Evolutionary conservation across 2,797 vertebrate species (phyloP).

Genomic region (Myioborus miniatus): DNA sequence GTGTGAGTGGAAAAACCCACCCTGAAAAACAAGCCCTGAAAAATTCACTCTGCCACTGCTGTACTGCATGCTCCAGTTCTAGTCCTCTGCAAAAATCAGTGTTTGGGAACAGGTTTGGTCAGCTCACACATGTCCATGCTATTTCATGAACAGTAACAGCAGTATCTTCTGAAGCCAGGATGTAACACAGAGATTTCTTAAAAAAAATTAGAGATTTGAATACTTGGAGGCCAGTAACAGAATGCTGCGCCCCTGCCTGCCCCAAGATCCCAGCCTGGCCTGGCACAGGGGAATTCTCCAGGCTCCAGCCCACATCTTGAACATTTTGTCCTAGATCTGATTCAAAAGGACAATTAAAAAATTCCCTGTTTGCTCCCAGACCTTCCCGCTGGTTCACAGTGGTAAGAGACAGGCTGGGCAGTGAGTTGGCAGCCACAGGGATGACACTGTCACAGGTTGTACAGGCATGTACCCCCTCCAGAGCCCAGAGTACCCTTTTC

Average conservation of each 20-base stretch:
- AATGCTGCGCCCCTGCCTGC: background rate
- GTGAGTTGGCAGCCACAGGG: background rate
- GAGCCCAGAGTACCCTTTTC: background rate
- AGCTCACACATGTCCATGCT: accelerated
- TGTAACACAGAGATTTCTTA: background rate
- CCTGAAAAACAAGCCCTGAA: background rate
- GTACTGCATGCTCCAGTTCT: background rate
- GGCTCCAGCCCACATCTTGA: background rate
- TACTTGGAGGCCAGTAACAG: background rate
- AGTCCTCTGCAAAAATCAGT: background rate
- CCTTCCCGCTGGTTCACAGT: background rate
- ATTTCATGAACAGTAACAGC: background rate
- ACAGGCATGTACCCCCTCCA: accelerated
- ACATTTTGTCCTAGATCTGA: background rate
- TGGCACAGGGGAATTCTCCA: background rate
- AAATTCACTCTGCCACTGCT: background rate
- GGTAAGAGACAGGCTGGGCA: background rate
- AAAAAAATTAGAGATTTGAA: background rate
- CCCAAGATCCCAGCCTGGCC: background rate
- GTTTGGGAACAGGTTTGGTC: background rate
- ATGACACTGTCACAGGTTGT: accelerated
- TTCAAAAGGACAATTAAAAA: background rate
- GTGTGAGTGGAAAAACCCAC: background rate
- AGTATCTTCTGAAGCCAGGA: background rate
- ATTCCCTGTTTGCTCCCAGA: accelerated